Base-by-base conservation (phyloP, 2,888 invertebrate genomes). In the Heterodera filipjevi region DNA sequence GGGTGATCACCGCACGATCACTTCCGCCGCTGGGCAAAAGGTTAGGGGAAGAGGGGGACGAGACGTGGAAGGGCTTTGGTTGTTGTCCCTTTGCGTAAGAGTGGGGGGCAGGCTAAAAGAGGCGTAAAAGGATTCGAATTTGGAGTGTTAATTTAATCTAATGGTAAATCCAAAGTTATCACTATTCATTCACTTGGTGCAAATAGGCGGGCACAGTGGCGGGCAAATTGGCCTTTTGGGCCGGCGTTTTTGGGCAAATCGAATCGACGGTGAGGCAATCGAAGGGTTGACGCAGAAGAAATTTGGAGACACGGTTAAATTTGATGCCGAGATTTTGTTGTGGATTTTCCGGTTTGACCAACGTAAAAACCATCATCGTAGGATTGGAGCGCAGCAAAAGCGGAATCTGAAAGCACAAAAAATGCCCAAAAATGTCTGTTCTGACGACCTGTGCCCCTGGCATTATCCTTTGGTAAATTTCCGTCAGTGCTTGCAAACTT, bases 381-480 rank as follows among this genome's bases (percentile, higher is more conserved):
- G 81, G 82, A 32, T 79, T 72, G n/a, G 79, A 44, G 0, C 81
- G 79, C 30, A 82, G 49, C 73, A 75, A 71, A 33, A 82, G 27
- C 14, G 72, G 76, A 44, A 82, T 80, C 82, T 79, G 46, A 78
- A 44, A 5, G 49, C 30, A 19, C 35, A 75, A 44, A 66, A 44
- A 27, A 70, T 71, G 79, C 44, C n/a, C n/a, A n/a, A n/a, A n/a
- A n/a, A n/a, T n/a, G n/a, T n/a, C n/a, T n/a, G n/a, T n/a, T n/a
- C n/a, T n/a, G n/a, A n/a, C n/a, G n/a, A 81, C 81, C 75, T 81
- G 81, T 32, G 33, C 74, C 19, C 82, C 82, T 16, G 82, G 82
- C 66, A 77, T 68, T 19, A 82, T 77, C 27, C 77, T 77, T 49
- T 53, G 59, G 71, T 83, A 78, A 30, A 79, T 74, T 44, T 33